Percentiles rank a stretch among this genome's conserved stretches.
Evolutionary conservation across 2,797 vertebrate species (phyloP).

Genomic region (Tamandua tetradactyla): DNA sequence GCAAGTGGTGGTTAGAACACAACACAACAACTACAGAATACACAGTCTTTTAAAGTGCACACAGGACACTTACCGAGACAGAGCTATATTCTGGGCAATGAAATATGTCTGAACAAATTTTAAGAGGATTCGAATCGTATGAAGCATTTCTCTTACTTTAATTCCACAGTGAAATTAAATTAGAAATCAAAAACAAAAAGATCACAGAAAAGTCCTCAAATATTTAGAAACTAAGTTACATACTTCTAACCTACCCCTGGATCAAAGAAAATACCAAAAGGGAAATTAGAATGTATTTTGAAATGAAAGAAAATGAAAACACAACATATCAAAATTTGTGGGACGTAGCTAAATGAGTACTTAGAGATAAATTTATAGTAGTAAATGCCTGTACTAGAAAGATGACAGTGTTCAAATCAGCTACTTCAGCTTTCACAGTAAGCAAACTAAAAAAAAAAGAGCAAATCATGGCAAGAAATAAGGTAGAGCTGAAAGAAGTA

Average conservation of each 20-base stretch:
- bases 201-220: not conserved
- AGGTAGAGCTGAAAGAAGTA: not conserved
- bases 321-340: not conserved
- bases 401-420: not conserved
- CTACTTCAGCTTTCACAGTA: constrained; percentile 5
- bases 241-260: not conserved
- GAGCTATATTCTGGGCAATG: not conserved
- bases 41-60: too few relatives aligned
- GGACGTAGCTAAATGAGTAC: not conserved
- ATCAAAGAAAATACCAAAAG: not conserved
- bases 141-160: not conserved
- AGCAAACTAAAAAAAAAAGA: not conserved
- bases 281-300: not conserved
- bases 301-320: not conserved
- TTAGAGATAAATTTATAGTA: not conserved
- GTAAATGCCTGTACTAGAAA: not conserved
- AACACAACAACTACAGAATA: not conserved
- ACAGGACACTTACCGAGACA: not conserved
- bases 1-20: not conserved
- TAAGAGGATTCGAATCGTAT: not conserved
- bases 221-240: constrained; percentile 13
- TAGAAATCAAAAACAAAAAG: not conserved
- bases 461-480: not conserved
- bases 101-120: not conserved
- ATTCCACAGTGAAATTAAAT: not conserved